Evolutionary conservation across 2,888 invertebrate genomes (phyloP).

Genomic region (Frankliniella intonsa): DNA sequence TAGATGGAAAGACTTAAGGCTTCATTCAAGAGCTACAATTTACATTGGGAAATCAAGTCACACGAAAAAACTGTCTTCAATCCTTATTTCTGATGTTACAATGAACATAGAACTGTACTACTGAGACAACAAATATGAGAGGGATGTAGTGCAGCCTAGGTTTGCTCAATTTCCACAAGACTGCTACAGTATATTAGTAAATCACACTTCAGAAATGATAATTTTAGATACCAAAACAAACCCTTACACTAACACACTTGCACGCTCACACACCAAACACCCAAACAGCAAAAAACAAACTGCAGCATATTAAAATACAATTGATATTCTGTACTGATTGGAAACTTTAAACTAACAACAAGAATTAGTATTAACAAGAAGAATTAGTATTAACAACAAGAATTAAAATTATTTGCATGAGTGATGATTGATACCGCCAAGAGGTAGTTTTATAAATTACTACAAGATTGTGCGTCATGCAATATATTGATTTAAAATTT

Average conservation of each 20-base stretch:
- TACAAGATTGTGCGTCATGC: slow-evolving; percentile 10
- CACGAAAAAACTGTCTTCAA: background rate
- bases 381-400: no score
- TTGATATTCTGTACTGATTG: no score
- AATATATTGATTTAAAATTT: background rate
- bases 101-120: background rate
- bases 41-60: background rate
- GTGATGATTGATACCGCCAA: background rate
- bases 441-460: background rate
- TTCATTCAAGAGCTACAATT: background rate
- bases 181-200: background rate
- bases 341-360: no score
- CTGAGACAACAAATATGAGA: no score
- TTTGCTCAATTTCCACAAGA: no score
- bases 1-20: background rate
- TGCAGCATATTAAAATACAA: background rate
- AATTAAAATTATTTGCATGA: no score
- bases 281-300: background rate
- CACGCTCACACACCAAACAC: slow-evolving; percentile 28
- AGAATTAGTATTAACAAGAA: no score
- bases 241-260: background rate
- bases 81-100: background rate
- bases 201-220: slow-evolving; percentile 36
- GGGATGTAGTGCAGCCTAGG: slow-evolving; percentile 31
- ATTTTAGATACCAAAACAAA: slow-evolving; percentile 29